phyloP scores from a whole-genome alignment of 2,113 vertebrate genomes.

The Verasper variegatus region DNA sequence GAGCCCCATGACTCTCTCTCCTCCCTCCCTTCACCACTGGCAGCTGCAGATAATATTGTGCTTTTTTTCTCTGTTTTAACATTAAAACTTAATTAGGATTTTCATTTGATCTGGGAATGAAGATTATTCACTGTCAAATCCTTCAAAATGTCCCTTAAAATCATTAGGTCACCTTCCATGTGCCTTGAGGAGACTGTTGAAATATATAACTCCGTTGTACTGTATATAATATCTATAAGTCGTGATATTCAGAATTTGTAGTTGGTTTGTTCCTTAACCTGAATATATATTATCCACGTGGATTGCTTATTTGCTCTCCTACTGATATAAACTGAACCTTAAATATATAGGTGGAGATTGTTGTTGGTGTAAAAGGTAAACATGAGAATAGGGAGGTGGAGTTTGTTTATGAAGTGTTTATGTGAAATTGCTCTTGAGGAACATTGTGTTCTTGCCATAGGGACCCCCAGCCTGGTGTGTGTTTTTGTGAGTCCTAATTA shows the following conservation, averaged over 20 bases:
- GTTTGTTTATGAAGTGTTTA: conserved; percentile 48
- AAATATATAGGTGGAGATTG: background rate
- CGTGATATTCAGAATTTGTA: background rate
- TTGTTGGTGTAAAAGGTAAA: background rate
- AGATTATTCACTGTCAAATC: background rate
- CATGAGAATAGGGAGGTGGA: background rate
- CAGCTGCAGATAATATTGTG: background rate
- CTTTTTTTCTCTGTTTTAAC: conserved; percentile 7
- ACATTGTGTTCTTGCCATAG: conserved; percentile 60
- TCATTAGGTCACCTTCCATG: background rate
- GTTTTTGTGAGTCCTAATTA: conserved; percentile 34
- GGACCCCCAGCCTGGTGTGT: conserved; percentile 27
- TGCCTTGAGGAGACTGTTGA: background rate
- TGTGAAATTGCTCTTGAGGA: conserved; percentile 49
- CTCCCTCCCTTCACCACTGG: background rate
- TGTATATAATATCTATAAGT: too few species aligned
- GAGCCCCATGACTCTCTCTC: background rate
- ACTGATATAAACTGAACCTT: background rate
- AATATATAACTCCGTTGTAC: too few species aligned
- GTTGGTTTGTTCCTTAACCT: background rate
- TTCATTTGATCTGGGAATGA: background rate
- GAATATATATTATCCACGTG: background rate
- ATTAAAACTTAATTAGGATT: background rate
- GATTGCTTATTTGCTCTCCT: background rate
- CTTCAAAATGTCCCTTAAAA: background rate